Conservation (phyloP, 2,113 vertebrate genomes). For the Ciconia maguari region DNA sequence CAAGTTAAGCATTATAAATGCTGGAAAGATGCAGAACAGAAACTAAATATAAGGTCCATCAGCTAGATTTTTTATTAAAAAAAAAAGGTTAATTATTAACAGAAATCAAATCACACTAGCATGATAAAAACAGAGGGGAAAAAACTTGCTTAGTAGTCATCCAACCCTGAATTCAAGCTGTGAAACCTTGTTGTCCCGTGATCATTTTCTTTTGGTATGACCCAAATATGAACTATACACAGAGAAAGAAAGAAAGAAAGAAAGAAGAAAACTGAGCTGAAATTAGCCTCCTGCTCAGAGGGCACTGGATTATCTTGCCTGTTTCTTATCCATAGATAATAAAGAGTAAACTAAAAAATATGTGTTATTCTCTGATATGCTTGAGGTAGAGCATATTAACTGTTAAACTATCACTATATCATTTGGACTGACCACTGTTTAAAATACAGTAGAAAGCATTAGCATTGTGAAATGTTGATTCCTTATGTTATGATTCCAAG, state of each 20-base stretch:
- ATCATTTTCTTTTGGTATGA: neutral
- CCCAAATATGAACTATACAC: neutral
- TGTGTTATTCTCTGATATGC: neutral
- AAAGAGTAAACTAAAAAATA: neutral
- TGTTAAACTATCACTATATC: neutral
- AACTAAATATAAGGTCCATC: neutral
- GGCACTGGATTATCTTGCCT: neutral
- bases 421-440: neutral
- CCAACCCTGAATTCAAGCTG: neutral
- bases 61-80: neutral
- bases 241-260: neutral
- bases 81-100: neutral
- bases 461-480: neutral
- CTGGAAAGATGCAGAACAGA: slow-evolving; percentile 2
- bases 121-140: neutral
- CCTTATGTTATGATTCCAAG: neutral
- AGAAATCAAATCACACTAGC: neutral
- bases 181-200: neutral
- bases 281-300: neutral
- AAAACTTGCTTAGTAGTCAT: neutral
- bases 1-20: slow-evolving; percentile 26
- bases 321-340: neutral
- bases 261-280: neutral
- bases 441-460: neutral
- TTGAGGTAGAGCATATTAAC: neutral